phyloP scores from a whole-genome alignment of 2,113 vertebrate species.

The Bothrops jararaca region DNA sequence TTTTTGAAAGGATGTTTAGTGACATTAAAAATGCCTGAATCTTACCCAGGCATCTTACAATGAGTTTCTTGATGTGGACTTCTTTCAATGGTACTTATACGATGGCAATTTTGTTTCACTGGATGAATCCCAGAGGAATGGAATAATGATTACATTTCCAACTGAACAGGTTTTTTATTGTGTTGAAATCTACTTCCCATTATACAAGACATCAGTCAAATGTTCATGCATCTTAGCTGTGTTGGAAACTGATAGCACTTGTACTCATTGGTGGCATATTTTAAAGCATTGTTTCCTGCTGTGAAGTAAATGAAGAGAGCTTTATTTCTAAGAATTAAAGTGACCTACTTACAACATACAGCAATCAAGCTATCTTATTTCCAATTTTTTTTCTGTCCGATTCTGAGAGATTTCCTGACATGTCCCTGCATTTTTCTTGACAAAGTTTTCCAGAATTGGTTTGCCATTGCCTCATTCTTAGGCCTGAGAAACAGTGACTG shows the following conservation, averaged over 20 bases:
- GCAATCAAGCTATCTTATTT: not conserved
- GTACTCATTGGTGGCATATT: not conserved
- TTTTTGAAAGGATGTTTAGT: not conserved
- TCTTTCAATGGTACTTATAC: not conserved
- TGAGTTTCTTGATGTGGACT: not conserved
- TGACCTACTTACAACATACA: not conserved
- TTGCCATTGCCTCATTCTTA: not conserved
- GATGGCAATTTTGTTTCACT: not conserved
- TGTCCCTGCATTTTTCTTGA: not conserved
- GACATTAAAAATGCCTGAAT: not conserved
- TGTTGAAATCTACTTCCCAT: not conserved
- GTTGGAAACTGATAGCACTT: constrained; percentile 3
- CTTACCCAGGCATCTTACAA: not conserved
- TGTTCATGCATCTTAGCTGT: not conserved
- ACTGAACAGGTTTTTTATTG: constrained; percentile 5
- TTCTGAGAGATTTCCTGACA: not conserved
- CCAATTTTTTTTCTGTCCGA: not conserved
- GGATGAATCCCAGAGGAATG: not conserved
- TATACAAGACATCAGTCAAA: not conserved
- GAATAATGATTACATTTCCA: constrained; percentile 15
- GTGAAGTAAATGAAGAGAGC: constrained; percentile 16
- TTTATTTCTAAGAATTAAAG: constrained; percentile 6
- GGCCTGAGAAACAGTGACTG: not conserved
- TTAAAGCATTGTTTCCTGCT: constrained; percentile 7
- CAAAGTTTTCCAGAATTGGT: not conserved